Evolutionary conservation across 2,113 vertebrate species (phyloP).

Genomic region (Sturnus vulgaris): DNA sequence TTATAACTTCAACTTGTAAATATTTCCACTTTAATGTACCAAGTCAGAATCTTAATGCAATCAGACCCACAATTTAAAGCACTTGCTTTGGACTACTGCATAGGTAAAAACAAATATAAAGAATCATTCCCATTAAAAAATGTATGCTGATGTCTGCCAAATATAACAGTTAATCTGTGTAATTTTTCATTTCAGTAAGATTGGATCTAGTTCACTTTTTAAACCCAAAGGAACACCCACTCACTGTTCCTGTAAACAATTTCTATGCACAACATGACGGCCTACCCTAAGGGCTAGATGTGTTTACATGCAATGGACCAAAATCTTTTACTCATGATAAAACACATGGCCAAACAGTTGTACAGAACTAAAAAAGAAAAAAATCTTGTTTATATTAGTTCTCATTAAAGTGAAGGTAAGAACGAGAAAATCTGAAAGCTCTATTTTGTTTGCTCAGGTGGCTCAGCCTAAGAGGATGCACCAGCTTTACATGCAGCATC

Average conservation of each 20-base stretch:
- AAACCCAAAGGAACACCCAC: not conserved
- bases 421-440: not conserved
- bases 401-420: not conserved
- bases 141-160: not conserved
- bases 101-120: not conserved
- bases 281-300: not conserved
- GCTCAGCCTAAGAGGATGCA: slow-evolving; percentile 19
- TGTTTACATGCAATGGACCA: not conserved
- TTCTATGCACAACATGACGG: not conserved
- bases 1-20: not conserved
- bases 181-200: not conserved
- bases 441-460: not conserved
- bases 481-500: not conserved
- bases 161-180: slow-evolving; percentile 33
- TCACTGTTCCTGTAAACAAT: not conserved
- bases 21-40: not conserved
- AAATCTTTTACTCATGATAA: not conserved
- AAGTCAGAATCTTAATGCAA: not conserved
- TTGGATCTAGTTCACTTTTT: slow-evolving; percentile 4
- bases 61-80: not conserved
- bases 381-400: not conserved
- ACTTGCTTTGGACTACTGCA: not conserved
- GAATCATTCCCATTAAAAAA: not conserved
- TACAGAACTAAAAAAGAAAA: not conserved
- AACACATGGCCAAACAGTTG: not conserved